These are phyloP conservation scores for Diprion similis DNA, from an alignment of 1,140 invertebrate genomes.

Conservation along the genomic window DNA sequence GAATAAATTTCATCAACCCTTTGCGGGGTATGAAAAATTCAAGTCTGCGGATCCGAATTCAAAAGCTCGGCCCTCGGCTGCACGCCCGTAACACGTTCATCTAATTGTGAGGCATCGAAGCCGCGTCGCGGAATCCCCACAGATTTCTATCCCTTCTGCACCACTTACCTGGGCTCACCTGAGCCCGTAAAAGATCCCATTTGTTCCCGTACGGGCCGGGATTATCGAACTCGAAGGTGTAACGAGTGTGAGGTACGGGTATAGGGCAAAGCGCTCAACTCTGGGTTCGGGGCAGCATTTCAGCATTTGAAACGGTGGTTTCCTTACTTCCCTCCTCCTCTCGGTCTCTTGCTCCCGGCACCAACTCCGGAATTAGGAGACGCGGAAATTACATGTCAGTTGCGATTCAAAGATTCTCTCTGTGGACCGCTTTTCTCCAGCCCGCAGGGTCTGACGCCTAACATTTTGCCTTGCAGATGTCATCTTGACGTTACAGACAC, in stretches of 20 bases:
- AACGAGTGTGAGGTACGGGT: background rate
- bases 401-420: slow-evolving; percentile 24
- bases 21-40: too few relatives aligned
- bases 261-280: background rate
- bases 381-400: slow-evolving; percentile 32
- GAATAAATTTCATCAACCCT: too few relatives aligned
- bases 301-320: slow-evolving; percentile 4
- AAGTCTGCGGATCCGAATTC: too few relatives aligned
- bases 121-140: background rate
- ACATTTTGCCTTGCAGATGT: background rate
- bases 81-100: too few relatives aligned
- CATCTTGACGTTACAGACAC: background rate
- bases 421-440: background rate
- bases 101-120: too few relatives aligned
- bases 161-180: background rate
- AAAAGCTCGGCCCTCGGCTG: too few relatives aligned
- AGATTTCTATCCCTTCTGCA: background rate
- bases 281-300: background rate
- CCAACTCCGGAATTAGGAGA: slow-evolving; percentile 9
- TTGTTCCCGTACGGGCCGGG: background rate
- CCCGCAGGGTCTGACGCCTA: background rate
- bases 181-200: background rate
- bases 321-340: background rate
- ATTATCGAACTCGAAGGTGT: slow-evolving; percentile 2
- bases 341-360: background rate